Percentiles rank a stretch among this genome's conserved stretches.
These are phyloP conservation scores for Amblyornis subalaris DNA, from an alignment of 2,113 vertebrate genomes.

Conservation along the genomic window DNA sequence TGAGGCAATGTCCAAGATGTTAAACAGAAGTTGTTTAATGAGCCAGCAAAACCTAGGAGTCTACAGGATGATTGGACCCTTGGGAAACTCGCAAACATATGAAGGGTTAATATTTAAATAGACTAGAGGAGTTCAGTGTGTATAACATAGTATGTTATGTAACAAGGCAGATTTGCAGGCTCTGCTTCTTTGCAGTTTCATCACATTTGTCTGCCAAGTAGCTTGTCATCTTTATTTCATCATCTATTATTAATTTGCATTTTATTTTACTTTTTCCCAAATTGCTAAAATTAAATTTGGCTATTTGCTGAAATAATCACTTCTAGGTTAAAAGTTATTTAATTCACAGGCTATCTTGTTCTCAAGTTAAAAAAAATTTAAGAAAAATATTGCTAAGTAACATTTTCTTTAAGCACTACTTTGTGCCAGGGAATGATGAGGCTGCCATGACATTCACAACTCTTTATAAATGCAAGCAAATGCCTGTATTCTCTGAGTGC, in stretches of 20 bases:
- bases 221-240: not conserved
- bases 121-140: not conserved
- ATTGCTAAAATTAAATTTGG: not conserved
- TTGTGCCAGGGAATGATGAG: not conserved
- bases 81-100: not conserved
- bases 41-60: not conserved
- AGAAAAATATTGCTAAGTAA: not conserved
- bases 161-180: not conserved
- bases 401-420: not conserved
- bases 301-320: not conserved
- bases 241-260: not conserved
- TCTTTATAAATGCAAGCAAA: not conserved
- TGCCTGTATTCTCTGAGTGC: not conserved
- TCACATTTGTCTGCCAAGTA: not conserved
- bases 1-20: not conserved
- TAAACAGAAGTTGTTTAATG: not conserved
- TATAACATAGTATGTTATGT: not conserved
- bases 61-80: not conserved
- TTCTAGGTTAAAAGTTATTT: not conserved
- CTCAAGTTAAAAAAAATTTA: not conserved
- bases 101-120: slow-evolving; percentile 50
- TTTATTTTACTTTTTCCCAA: slow-evolving; percentile 1
- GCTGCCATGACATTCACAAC: not conserved
- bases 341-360: not conserved
- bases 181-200: not conserved